These are phyloP conservation scores for Cercopithecus mona DNA, from an alignment of 2,113 vertebrate genomes.

Conservation along the genomic window DNA sequence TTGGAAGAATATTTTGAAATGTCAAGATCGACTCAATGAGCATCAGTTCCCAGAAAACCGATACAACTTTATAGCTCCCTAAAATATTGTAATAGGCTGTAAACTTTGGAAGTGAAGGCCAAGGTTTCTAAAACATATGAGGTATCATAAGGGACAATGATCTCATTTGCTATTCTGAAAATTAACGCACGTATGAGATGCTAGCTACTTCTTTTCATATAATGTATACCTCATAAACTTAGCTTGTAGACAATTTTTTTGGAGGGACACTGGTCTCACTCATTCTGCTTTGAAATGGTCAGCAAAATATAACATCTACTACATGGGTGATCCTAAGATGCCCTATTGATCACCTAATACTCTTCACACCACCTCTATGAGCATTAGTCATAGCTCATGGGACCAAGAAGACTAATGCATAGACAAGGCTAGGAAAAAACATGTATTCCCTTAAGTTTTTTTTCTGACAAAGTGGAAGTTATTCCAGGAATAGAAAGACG, in stretches of 20 bases:
- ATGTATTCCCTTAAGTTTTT: background rate
- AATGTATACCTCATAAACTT: background rate
- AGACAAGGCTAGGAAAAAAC: background rate
- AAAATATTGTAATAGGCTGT: background rate
- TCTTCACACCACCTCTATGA: background rate
- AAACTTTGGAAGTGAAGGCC: background rate
- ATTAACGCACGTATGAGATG: background rate
- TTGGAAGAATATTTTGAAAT: background rate
- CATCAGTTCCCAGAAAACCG: background rate
- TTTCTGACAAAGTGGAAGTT: background rate
- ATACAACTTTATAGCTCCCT: background rate
- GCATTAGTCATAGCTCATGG: background rate
- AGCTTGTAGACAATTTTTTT: background rate
- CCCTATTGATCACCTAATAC: background rate
- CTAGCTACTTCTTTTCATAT: background rate
- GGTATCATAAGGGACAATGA: background rate
- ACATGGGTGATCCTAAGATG: background rate
- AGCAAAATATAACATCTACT: background rate
- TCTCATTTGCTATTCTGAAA: background rate
- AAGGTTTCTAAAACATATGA: background rate
- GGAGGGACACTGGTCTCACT: fast-evolving
- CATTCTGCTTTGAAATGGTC: background rate
- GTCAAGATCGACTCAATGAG: background rate
- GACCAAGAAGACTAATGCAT: background rate
- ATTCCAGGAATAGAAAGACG: background rate